These are phyloP conservation scores for Agapornis roseicollis DNA, from an alignment of 2,113 vertebrate genomes.

Conservation along the genomic window DNA sequence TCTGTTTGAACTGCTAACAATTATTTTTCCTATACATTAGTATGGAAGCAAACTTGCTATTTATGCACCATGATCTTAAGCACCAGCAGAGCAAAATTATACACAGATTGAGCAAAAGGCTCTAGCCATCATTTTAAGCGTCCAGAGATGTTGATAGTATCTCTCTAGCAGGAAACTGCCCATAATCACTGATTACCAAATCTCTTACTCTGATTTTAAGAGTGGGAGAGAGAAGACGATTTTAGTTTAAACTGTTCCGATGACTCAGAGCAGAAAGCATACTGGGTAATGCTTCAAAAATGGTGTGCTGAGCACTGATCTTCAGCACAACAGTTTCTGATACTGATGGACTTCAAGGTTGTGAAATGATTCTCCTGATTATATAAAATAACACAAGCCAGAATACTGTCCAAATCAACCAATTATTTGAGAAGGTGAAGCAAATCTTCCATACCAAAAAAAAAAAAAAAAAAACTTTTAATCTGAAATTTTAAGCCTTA, in stretches of 20 bases:
- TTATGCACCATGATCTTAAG: not conserved
- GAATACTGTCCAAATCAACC: not conserved
- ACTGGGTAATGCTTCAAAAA: not conserved
- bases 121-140: not conserved
- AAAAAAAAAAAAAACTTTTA: not conserved
- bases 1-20: not conserved
- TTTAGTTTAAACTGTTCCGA: not conserved
- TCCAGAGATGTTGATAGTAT: not conserved
- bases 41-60: not conserved
- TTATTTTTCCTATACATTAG: not conserved
- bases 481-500: not conserved
- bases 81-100: not conserved
- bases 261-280: not conserved
- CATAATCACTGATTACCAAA: not conserved
- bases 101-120: not conserved
- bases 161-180: not conserved
- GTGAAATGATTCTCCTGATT: not conserved
- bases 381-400: not conserved
- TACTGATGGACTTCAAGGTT: not conserved
- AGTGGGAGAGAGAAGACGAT: not conserved
- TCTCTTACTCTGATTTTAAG: slow-evolving; percentile 12
- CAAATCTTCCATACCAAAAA: not conserved
- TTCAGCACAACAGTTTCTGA: not conserved
- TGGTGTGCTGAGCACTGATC: not conserved
- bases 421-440: not conserved